These are phyloP conservation scores for Enteromius afrohamiltoni DNA, from an alignment of 2,797 vertebrate genomes.

Conservation along the genomic window DNA sequence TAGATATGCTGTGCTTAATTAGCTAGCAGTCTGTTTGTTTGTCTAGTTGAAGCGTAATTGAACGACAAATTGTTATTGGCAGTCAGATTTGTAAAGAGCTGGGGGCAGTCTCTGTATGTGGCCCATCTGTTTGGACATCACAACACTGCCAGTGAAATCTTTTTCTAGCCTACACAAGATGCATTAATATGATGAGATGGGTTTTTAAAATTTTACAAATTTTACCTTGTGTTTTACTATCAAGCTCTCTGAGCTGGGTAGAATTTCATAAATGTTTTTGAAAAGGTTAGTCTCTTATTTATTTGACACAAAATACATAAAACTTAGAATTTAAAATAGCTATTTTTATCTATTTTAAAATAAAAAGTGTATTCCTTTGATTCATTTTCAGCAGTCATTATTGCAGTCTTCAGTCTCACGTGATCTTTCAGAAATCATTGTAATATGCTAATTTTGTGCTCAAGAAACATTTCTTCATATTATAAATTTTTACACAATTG, in stretches of 20 bases:
- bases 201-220: background rate
- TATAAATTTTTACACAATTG: background rate
- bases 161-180: constrained; percentile 1
- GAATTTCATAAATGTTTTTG: background rate
- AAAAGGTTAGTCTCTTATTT: background rate
- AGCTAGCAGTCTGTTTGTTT: constrained; percentile 77
- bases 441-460: background rate
- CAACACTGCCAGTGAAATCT: constrained; percentile 29
- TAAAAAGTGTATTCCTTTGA: background rate
- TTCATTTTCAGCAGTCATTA: background rate
- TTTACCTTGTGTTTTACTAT: background rate
- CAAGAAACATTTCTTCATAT: background rate
- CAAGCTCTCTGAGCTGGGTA: background rate
- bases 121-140: constrained; percentile 78
- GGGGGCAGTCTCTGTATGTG: constrained; percentile 71
- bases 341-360: background rate
- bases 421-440: background rate
- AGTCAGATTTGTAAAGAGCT: constrained; percentile 76
- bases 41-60: constrained; percentile 74
- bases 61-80: constrained; percentile 81
- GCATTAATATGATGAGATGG: background rate
- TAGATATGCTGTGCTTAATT: constrained; percentile 66
- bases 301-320: background rate
- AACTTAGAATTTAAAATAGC: background rate
- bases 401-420: background rate